Percentiles rank a stretch among this genome's conserved stretches.
These are phyloP conservation scores for Otolemur garnettii DNA, from an alignment of 2,113 vertebrate species.

Conservation along the genomic window DNA sequence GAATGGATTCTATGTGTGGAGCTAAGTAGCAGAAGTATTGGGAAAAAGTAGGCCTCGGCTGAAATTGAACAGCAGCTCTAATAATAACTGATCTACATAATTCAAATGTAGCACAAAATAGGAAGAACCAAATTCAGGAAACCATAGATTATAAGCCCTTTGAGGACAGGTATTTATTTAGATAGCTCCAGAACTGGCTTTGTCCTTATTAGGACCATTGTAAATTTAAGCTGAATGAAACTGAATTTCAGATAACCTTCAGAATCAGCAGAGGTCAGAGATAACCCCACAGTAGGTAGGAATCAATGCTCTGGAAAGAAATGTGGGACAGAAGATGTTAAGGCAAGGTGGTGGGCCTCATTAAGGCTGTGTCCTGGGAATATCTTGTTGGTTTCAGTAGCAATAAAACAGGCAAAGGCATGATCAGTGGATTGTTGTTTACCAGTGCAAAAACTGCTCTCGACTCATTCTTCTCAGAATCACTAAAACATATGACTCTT, in stretches of 20 bases:
- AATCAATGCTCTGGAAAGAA: neutral
- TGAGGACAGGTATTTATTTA: neutral
- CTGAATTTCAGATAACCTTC: neutral
- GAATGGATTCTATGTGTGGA: neutral
- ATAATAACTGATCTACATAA: neutral
- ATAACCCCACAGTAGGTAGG: neutral
- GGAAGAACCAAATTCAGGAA: neutral
- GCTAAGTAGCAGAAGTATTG: neutral
- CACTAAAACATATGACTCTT: neutral
- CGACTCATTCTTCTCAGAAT: neutral
- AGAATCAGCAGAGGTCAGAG: neutral
- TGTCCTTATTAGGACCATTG: neutral
- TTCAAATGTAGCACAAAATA: neutral
- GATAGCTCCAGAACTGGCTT: neutral
- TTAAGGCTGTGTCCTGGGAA: fast-evolving
- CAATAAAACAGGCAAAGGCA: neutral
- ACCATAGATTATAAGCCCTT: neutral
- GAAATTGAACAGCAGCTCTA: neutral
- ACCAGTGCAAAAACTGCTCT: neutral
- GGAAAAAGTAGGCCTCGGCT: neutral
- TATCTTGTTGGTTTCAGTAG: neutral
- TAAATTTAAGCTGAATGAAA: neutral
- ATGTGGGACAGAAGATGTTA: neutral
- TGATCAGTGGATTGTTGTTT: neutral
- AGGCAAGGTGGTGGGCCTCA: neutral